Evolutionary conservation across 2,113 vertebrate genomes (phyloP), one percentile per base, ranked within the genome.

Genomic region (Melanostigma gelatinosum): DNA sequence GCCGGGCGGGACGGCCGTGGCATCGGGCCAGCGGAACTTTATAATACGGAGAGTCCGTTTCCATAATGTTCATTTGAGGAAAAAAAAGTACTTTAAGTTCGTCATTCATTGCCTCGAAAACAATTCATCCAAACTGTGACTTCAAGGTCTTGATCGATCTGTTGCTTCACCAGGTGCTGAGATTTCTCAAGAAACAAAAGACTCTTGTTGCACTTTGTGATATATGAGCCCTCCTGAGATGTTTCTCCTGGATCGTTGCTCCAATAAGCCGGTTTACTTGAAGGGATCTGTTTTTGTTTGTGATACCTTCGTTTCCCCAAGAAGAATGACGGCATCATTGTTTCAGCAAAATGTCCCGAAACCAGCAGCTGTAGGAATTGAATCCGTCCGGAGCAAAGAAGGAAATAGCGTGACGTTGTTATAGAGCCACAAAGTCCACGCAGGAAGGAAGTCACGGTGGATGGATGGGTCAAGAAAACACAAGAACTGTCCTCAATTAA

Each of bases 21-120:
- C 61, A 42, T 8, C 0, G 66, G 40, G 74, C 86, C 86, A 84
- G 11, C 10, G 18, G 62, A 57, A 69, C 77, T 72, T 6, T 50
- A 12, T 80, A 52, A 44, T 55, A 64, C 11, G 52, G 18, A 36
- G 58, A 20, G 52, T 67, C 68, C 54, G 24, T 29, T 38, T 71
- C 29, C 67, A 77, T 54, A 15, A 65, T 22, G 66, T 62, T 44
- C 60, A 7, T 12, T 64, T 38, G 8, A 62, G 46, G 48, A 2
- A 58, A 60, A 60, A 65, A 60, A 60, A 52, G 13, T 4, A 55
- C 44, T 40, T 52, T 9, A 22, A 6, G 27, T 60, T 65, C 34
- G 29, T 78, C 16, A 20, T 72, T 32, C 3, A 42, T 24, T 22
- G 11, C n/a, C 16, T 54, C 27, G 22, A 1, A 65, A 82, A 36